Conservation (phyloP, 1,140 invertebrate genomes). For the Dermatophagoides farinae region DNA sequence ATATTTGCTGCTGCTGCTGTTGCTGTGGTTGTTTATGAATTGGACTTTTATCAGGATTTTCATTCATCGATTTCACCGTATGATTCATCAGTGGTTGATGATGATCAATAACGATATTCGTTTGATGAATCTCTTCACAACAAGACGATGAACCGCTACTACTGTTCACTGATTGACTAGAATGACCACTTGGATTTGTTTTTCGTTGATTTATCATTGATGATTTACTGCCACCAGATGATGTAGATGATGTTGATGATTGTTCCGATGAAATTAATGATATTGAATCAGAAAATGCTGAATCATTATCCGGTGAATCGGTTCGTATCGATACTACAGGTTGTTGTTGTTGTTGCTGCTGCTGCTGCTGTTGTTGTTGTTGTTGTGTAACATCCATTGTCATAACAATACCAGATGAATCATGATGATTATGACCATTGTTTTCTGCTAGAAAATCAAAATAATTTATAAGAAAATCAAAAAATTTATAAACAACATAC, state of each 20-base stretch:
- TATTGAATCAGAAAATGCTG: constrained; percentile 86
- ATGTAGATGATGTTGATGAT: constrained; percentile 29
- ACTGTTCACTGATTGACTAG: too few species aligned
- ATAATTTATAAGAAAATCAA: background rate
- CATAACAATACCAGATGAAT: background rate
- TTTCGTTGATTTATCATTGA: background rate
- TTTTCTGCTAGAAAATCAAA: background rate
- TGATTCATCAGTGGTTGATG: too few species aligned
- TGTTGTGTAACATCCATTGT: background rate
- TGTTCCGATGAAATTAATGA: constrained; percentile 46
- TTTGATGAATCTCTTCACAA: too few species aligned
- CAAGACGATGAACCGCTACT: too few species aligned
- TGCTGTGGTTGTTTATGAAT: too few species aligned
- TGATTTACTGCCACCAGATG: constrained; percentile 40
- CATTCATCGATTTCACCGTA: too few species aligned
- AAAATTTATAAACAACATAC: background rate
- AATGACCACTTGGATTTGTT: too few species aligned
- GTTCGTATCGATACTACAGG: constrained; percentile 42
- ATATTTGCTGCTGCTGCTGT: too few species aligned
- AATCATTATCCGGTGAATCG: constrained; percentile 86
- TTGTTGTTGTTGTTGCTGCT: background rate
- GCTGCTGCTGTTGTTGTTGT: background rate
- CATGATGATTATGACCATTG: background rate
- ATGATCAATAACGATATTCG: too few species aligned
- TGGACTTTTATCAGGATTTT: too few species aligned